A percentile compares a stretch with the other conserved stretches of the same genome.
These are phyloP conservation scores for Drosophila fungiperda DNA, from an alignment of 2,888 invertebrate species.

Conservation along the genomic window DNA sequence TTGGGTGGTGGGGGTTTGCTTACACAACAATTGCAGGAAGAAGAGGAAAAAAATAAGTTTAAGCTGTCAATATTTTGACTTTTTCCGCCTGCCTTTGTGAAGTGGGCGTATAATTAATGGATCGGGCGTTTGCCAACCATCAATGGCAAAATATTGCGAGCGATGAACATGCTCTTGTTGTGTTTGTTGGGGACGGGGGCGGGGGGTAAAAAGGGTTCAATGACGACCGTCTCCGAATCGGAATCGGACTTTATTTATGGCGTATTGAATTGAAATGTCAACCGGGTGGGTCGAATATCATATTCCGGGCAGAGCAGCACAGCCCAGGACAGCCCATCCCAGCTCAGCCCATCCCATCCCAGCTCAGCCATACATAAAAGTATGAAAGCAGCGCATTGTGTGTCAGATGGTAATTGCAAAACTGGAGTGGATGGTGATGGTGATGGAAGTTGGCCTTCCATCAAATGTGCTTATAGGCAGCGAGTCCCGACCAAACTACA, in stretches of 20 bases:
- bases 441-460: constrained; percentile 7
- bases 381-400: constrained; percentile 66
- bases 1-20: constrained; percentile 1
- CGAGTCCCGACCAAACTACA: constrained; percentile 30
- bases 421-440: constrained; percentile 20
- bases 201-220: constrained; percentile 63
- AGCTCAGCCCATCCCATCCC: not conserved
- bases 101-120: constrained; percentile 83
- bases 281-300: constrained; percentile 76
- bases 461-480: constrained; percentile 47
- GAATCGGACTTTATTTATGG: constrained; percentile 78
- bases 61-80: constrained; percentile 83
- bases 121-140: constrained; percentile 54
- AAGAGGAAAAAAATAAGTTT: constrained; percentile 56
- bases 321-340: too few relatives aligned
- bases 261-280: constrained; percentile 81
- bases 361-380: constrained; percentile 24
- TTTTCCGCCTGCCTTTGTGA: constrained; percentile 73
- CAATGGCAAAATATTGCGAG: constrained; percentile 74
- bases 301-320: constrained; percentile 42
- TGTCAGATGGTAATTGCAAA: constrained; percentile 59
- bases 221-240: constrained; percentile 55
- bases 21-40: constrained; percentile 60
- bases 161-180: constrained; percentile 47
- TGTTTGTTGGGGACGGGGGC: too few relatives aligned